A percentile compares a stretch with the other conserved stretches of the same genome.
phyloP scores from a whole-genome alignment of 2,888 invertebrate genomes.

The Conops quadrifasciatus region DNA sequence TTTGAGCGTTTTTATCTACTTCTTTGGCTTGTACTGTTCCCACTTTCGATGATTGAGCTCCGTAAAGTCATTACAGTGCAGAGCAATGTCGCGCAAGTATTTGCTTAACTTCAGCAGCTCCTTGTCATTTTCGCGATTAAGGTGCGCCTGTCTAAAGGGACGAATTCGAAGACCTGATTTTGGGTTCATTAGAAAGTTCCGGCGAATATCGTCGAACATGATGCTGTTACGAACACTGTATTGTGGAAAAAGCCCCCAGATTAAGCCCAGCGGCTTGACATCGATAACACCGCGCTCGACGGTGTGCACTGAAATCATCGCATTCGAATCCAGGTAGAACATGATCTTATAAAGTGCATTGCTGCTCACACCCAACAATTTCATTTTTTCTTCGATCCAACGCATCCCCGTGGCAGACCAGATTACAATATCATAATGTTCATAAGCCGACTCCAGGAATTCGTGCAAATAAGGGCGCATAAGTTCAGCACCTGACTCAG shows the following conservation, averaged over 20 bases:
- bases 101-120: conserved; percentile 83
- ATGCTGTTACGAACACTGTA: conserved; percentile 92
- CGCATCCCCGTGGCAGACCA: conserved; percentile 99
- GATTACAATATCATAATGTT: conserved; percentile 94
- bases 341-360: conserved; percentile 89
- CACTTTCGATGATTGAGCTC: conserved; percentile 89
- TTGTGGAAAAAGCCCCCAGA: conserved; percentile 94
- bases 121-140: conserved; percentile 83
- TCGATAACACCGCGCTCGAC: conserved; percentile 91
- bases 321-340: conserved; percentile 89
- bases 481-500: conserved; percentile 85
- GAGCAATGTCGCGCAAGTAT: conserved; percentile 84
- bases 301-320: conserved; percentile 94
- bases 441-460: conserved; percentile 86
- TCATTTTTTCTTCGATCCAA: conserved; percentile 98
- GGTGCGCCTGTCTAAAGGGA: conserved; percentile 90
- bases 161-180: conserved; percentile 90
- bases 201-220: conserved; percentile 95
- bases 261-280: conserved; percentile 94
- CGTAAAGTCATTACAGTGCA: conserved; percentile 82
- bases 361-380: conserved; percentile 83
- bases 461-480: conserved; percentile 97
- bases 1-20: neutral
- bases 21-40: conserved; percentile 75
- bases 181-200: conserved; percentile 98